A percentile compares a stretch with the other conserved stretches of the same genome.
phyloP scores from a whole-genome alignment of 2,113 vertebrate genomes.

The Cyanoliseus patagonus region DNA sequence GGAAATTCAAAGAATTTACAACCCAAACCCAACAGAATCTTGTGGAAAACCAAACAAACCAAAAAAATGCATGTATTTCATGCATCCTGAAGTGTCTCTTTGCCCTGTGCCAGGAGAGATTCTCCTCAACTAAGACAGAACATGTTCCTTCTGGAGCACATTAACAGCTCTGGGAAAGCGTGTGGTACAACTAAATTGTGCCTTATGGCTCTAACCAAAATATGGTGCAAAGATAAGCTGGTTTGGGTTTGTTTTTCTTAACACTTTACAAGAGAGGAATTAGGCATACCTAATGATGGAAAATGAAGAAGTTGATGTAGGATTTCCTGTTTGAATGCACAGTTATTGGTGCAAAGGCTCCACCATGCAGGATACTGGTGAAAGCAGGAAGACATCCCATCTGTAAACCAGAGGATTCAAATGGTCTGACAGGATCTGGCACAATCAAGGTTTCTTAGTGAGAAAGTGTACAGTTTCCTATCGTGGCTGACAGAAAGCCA shows the following conservation, averaged over 20 bases:
- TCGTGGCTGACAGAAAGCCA: constrained; percentile 72
- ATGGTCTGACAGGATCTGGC: constrained; percentile 74
- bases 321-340: neutral
- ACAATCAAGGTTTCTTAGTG: constrained; percentile 74
- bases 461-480: constrained; percentile 71
- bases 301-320: rapidly evolving
- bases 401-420: neutral
- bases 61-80: neutral
- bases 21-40: neutral
- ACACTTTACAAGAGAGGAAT: neutral
- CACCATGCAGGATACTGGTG: rapidly evolving
- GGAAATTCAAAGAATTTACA: neutral
- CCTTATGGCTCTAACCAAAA: neutral
- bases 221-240: neutral
- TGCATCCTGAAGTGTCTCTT: neutral
- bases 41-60: neutral
- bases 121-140: neutral
- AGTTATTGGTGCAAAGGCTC: neutral
- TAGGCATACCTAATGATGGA: neutral
- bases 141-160: neutral
- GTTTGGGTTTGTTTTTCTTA: neutral
- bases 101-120: neutral
- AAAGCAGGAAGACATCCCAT: neutral
- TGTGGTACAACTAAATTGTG: neutral
- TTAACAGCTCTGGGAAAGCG: neutral